Conservation (phyloP, 1,140 invertebrate genomes). For the Periplaneta americana region DNA sequence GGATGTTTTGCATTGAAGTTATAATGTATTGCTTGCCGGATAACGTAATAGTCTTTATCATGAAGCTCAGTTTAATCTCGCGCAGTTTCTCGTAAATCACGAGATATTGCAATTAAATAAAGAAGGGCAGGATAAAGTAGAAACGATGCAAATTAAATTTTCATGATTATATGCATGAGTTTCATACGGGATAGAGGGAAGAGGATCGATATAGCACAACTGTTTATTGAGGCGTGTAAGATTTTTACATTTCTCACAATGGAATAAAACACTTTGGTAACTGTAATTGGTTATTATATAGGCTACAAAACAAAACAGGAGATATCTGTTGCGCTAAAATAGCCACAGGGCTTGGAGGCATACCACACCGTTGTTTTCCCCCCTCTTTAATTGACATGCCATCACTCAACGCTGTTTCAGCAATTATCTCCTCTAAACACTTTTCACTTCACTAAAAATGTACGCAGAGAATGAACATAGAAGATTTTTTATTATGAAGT, state of each 20-base stretch:
- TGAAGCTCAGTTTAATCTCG: not conserved
- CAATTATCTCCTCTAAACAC: no score
- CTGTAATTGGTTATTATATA: not conserved
- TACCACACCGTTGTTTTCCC: not conserved
- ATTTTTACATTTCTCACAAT: not conserved
- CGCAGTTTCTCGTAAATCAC: not conserved
- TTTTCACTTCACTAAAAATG: no score
- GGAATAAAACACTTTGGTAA: not conserved
- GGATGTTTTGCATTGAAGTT: not conserved
- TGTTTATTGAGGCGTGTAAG: not conserved
- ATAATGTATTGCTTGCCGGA: not conserved
- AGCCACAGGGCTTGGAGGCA: not conserved
- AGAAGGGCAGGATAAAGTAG: not conserved
- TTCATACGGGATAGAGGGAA: not conserved
- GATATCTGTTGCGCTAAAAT: no score
- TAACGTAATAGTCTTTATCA: not conserved
- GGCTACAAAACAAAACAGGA: not conserved
- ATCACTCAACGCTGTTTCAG: no score
- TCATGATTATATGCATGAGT: not conserved
- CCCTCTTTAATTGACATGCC: not conserved
- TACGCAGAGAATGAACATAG: no score
- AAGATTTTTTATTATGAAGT: no score
- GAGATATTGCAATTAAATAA: not conserved
- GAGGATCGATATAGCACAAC: no score
- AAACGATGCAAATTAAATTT: not conserved